Base-by-base conservation (phyloP, 2,888 invertebrate species). In the Pandemis heparana region DNA sequence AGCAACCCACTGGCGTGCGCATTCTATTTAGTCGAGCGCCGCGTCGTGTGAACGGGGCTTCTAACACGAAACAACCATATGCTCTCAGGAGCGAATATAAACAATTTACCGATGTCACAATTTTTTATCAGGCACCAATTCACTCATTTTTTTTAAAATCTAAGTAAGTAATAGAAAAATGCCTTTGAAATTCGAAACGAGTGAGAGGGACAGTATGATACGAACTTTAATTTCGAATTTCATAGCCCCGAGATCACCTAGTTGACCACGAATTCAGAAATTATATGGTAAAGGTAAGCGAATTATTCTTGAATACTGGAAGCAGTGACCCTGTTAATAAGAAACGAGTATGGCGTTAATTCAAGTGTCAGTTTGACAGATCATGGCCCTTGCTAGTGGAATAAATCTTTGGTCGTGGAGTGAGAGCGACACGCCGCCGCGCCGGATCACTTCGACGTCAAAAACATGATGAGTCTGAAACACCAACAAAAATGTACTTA, bases 391-490 rank as follows among this genome's bases (percentile, higher is more conserved):
- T 53, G 46, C 53, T 62, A 56, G 67, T 61, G 16, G 65, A 38
- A 59, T 18, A 14, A 39, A 65, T 53, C 65, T 65, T 81, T 77
- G 78, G 76, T 83, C 80, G 81, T 73, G 78, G 74, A 68, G 75
- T 75, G 79, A 71, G 63, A 62, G 5, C 41, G 51, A 68, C n/a
- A n/a, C n/a, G 32, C 23, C 59, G 64, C 60, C 63, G 64, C 64
- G 75, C 32, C 23, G 23, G 71, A 79, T 95, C 96, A 97, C 94
- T 97, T 97, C 79, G 96, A 96, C 78, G 96, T 95, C 94, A 97
- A 95, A 95, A 97, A 97, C 97, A 97, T 97, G 87, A 97, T 96
- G 86, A 97, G 95, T 89, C 97, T 97, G 96, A 32, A 63, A 63
- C 2, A n/a, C 2, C 6, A n/a, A 48, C 7, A n/a, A 48, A n/a